Base-by-base conservation (phyloP, 2,797 vertebrate species). In the Erpetoichthys calabaricus region DNA sequence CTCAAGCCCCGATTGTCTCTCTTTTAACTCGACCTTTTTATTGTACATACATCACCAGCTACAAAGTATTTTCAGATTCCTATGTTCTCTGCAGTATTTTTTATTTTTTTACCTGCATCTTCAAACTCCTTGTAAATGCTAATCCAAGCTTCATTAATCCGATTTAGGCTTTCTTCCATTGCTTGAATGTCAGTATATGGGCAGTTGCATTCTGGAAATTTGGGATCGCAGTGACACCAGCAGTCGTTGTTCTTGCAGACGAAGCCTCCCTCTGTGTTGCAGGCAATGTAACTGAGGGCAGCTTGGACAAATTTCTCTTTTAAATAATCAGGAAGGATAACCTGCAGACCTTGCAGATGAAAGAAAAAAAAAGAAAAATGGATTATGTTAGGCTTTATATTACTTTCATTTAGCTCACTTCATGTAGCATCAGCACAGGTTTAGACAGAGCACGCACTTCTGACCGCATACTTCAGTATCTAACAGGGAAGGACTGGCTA, bases 121-220 rank as follows among this genome's bases (percentile, higher is more conserved):
- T 96, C 91, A 70, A 98, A 98, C 68, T 96, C 94, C 58, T 78
- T 89, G 69, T 94, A 91, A 64, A 90, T 89, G 1, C 79, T 67
- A 56, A 80, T 86, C 94, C 94, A 97, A 0, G 87, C 89, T 73
- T 95, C 91, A 0, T 86, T 92, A 74, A 96, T 89, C 60, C 90
- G 86, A 61, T 90, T 68, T 68, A 98, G 75, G 63, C 83, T 94
- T 56, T 95, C 91, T 69, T 98, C 94, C 94, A 97, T 94, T 67
- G 94, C 89, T 74, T 94, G 90, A 44, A 98, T 92, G 70, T 98
- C 94, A 88, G 91, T 91, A 66, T 94, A 91, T 5, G 94, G 94
- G 56, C 94, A 98, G 74, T 97, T 97, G 75, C 94, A 98, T 67
- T 98, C 89, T 0, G 93, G 94, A 60, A 92, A 98, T 66, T 73